phyloP scores from a whole-genome alignment of 2,113 vertebrate species.

The human region DNA sequence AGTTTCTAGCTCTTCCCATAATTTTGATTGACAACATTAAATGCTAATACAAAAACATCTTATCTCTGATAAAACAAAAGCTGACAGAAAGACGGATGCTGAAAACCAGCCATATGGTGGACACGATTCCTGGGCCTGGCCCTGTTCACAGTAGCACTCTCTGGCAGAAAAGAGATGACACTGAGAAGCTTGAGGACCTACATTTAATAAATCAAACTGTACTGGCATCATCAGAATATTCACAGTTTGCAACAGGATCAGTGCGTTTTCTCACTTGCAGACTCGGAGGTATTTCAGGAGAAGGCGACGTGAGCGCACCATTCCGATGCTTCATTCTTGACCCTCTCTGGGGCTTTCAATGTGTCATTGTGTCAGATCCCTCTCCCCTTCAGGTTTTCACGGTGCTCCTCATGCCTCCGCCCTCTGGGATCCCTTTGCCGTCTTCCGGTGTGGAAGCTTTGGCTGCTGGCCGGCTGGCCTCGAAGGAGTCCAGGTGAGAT shows the following conservation, averaged over 20 bases:
- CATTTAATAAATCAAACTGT: conserved; percentile 75
- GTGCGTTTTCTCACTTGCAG: conserved; percentile 43
- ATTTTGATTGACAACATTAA: conserved; percentile 54
- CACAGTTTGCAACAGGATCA: conserved; percentile 57
- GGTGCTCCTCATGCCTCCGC: background rate
- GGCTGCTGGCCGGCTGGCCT: conserved; percentile 57
- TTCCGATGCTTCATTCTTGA: accelerated
- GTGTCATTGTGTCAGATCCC: background rate
- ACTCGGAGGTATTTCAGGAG: background rate
- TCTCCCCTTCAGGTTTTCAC: conserved; percentile 49
- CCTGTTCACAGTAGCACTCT: conserved; percentile 17
- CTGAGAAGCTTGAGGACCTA: conserved; percentile 26
- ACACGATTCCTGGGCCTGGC: background rate
- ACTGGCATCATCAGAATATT: conserved; percentile 57
- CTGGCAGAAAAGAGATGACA: conserved; percentile 57
- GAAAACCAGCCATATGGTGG: conserved; percentile 37
- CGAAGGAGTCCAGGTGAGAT: conserved; percentile 56
- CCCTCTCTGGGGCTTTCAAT: accelerated
- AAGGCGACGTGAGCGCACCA: background rate
- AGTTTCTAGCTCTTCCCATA: conserved; percentile 24
- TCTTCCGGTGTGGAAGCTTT: conserved; percentile 52
- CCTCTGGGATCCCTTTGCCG: conserved; percentile 25
- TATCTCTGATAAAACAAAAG: conserved; percentile 63
- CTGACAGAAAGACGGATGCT: conserved; percentile 47
- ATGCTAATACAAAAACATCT: conserved; percentile 60